A percentile compares a stretch with the other conserved stretches of the same genome.
These are phyloP conservation scores for Ceyx erithaca DNA, from an alignment of 2,797 vertebrate species.

Conservation along the genomic window DNA sequence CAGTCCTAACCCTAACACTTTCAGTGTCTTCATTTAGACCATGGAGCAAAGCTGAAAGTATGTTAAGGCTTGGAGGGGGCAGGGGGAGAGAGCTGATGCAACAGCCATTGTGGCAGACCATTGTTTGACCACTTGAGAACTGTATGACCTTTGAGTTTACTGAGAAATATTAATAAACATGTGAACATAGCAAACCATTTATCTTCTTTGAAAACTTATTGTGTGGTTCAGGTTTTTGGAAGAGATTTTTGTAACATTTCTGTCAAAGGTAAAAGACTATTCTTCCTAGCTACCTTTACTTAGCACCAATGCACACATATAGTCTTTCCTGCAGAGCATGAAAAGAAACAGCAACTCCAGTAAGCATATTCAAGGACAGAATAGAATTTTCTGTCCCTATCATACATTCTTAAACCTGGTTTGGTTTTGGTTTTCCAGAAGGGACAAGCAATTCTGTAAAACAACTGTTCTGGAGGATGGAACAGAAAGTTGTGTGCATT, in stretches of 20 bases:
- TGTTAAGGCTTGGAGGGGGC: background rate
- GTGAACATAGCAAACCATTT: background rate
- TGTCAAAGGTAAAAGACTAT: constrained; percentile 28
- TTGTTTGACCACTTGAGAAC: constrained; percentile 54
- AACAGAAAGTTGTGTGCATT: background rate
- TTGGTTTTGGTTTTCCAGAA: background rate
- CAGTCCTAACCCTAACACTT: background rate
- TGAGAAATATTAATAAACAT: constrained; percentile 42
- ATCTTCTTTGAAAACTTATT: constrained; percentile 41
- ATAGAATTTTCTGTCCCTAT: background rate
- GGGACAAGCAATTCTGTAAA: background rate
- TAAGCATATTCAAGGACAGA: background rate
- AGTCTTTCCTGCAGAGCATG: background rate
- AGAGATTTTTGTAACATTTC: background rate
- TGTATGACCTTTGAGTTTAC: constrained; percentile 14
- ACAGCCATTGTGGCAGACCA: background rate
- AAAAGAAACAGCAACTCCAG: background rate
- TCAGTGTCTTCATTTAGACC: background rate
- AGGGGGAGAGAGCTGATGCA: background rate
- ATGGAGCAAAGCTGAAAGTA: background rate
- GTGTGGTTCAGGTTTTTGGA: constrained; percentile 28
- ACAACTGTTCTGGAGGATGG: background rate
- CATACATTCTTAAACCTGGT: background rate
- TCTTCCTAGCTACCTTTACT: background rate
- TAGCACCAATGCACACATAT: background rate